Conservation (phyloP, 2,113 vertebrate genomes). For the Gyps fulvus region DNA sequence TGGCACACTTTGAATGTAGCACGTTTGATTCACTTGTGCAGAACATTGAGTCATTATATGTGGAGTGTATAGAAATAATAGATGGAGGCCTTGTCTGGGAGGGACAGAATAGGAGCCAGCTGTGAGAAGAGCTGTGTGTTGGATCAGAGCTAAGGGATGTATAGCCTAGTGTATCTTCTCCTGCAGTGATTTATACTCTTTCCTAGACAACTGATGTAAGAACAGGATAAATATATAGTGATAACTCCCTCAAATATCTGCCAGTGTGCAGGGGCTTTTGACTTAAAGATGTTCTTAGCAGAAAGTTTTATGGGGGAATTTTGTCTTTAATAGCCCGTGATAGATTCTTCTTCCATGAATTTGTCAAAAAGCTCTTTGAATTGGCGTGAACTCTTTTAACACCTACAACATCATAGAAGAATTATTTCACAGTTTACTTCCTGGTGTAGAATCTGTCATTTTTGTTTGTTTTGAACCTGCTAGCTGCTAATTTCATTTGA, state of each 20-base stretch:
- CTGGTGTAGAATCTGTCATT: background rate
- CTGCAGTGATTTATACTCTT: background rate
- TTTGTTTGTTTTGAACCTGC: background rate
- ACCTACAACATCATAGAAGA: background rate
- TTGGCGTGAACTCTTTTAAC: background rate
- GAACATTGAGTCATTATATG: background rate
- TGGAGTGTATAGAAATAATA: background rate
- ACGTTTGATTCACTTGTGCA: background rate
- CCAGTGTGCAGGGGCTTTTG: background rate
- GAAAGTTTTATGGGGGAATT: background rate
- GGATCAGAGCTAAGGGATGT: background rate
- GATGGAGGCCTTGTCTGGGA: background rate
- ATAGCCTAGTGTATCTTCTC: background rate
- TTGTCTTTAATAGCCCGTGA: background rate
- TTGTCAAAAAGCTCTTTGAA: background rate
- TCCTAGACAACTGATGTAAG: background rate
- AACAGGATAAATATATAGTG: background rate
- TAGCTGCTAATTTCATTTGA: background rate
- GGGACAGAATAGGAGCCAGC: background rate
- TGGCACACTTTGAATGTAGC: background rate
- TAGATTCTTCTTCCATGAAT: background rate
- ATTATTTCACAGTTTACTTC: background rate
- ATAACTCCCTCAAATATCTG: background rate
- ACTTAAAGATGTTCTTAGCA: background rate
- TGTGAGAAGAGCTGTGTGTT: background rate